Base-by-base conservation (phyloP, 2,888 invertebrate species). In the Bombylius major region DNA sequence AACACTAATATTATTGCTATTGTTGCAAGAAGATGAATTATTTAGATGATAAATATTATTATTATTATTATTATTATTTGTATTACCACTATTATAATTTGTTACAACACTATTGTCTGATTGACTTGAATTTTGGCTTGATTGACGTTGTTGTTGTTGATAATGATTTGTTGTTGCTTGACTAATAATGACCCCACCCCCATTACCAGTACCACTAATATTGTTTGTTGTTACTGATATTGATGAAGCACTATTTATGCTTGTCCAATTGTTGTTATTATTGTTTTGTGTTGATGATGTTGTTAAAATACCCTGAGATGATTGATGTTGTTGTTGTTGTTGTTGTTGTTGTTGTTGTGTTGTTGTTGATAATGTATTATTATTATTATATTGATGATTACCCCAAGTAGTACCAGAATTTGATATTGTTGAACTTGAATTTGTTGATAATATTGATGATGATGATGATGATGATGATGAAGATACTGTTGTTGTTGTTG, bases 401-500 rank as follows among this genome's bases (percentile, higher is more conserved):
- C 39, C 8, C 8, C 8, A 5, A 42, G 39, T 42, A 42, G 11
- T 11, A 75, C 64, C 59, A 60, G 62, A 62, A 61, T 62, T 59
- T 57, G 53, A 62, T 23, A 23, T 23, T 23, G 23, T 23, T 23
- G 23, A 23, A 23, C 23, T 53, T 49, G 44, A 14, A 42, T 39
- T 7, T 47, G 47, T 6, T 48, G 48, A 5, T 51, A 51, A 14
- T 34, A 14, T 50, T 55, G 53, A 42, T 56, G 54, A 34, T 34
- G 56, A 8, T 54, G 53, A 33, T 34, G 51, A 5, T 46, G 47
- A n/a, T 46, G 44, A n/a, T 53, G 46, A 12, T 39, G 42, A 13
- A 50, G 54, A 31, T 54, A 47, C 42, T 53, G 55, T 14, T n/a
- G 13, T 45, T 6, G 84, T 76, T 55, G 86, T 86, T 51, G 87